Evolutionary conservation across 1,140 invertebrate genomes (phyloP), one percentile per base, ranked within the genome.

Genomic region (Heliconius congener): DNA sequence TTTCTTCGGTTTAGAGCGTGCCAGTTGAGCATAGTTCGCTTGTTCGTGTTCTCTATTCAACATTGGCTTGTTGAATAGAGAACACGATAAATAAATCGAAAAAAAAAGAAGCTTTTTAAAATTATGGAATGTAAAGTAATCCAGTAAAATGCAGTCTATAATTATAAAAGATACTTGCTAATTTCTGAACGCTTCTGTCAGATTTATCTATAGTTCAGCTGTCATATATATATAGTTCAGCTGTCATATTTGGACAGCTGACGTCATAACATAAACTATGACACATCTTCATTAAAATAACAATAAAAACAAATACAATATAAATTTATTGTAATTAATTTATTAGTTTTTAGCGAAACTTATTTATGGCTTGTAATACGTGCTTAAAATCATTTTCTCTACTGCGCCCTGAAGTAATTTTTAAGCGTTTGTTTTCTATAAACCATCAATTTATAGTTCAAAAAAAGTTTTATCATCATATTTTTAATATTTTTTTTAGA

Each of bases 361-460:
- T 76, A 71, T 78, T 37, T 19, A 93, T 93, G 91, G 75, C 91
- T 50, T 93, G 91, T 82, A 93, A 92, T 87, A 84, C 91, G 8
- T 92, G 91, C 82, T 85, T 86, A 42, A 90, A 90, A 83, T 72
- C 87, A 2, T 93, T 88, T 85, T 88, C 87, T 19, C 78, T 93
- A 18, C 80, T 93, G 34, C 86, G 91, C 11, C 88, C 85, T 83
- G 91, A 93, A 83, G 92, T 93, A 85, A 70, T 42, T 80, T 76
- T 66, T 39, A 42, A 42, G 11, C 13, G 0, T 72, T 72, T 71
- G 30, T 34, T 71, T 71, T 60, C 42, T 46, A 16, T 23, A 60
- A n/a, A 9, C n/a, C 9, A 9, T 46, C 13, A 60, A 9, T 60
- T 60, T 60, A 11, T 11, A 60, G 0, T 60, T 52, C 6, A 3